Conservation (phyloP, 1,140 invertebrate genomes). For the Drosophila nannoptera region DNA sequence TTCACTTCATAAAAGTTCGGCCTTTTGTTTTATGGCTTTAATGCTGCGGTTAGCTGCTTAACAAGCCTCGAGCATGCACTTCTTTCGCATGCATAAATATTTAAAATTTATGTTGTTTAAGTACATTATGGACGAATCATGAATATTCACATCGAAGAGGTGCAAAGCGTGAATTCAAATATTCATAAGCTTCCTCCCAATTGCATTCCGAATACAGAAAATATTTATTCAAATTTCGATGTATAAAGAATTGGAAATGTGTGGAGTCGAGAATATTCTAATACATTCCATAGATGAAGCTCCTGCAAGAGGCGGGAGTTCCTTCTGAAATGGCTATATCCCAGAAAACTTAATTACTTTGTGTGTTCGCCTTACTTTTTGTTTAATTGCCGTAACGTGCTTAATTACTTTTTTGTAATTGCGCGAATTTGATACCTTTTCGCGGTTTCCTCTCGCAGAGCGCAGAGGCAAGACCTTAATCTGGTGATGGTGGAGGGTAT, state of each 20-base stretch:
- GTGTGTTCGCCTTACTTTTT: conserved; percentile 29
- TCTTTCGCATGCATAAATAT: conserved; percentile 15
- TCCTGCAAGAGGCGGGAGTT: too few relatives aligned
- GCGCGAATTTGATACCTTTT: conserved; percentile 46
- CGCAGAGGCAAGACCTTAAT: too few relatives aligned
- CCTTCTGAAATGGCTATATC: conserved; percentile 11
- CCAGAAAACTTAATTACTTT: conserved; percentile 19
- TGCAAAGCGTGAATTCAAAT: conserved; percentile 7
- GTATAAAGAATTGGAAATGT: too few relatives aligned
- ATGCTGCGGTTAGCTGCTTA: conserved; percentile 33
- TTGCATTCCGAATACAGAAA: not conserved
- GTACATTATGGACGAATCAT: conserved; percentile 16
- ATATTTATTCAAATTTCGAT: too few relatives aligned
- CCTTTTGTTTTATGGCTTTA: conserved; percentile 42
- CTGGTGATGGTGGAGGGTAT: too few relatives aligned
- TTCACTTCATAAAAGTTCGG: conserved; percentile 58
- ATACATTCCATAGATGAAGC: too few relatives aligned
- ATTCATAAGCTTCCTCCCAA: conserved; percentile 21
- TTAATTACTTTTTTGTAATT: conserved; percentile 66
- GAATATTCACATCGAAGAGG: conserved; percentile 12
- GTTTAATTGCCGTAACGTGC: conserved; percentile 68
- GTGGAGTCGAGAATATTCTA: too few relatives aligned
- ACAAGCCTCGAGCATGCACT: not conserved
- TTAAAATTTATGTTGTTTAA: conserved; percentile 30
- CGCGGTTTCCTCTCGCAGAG: not conserved